A percentile compares a stretch with the other conserved stretches of the same genome.
These are phyloP conservation scores for Montipora efflorescens DNA, from an alignment of 64 coral and sea anemone species.

Conservation along the genomic window DNA sequence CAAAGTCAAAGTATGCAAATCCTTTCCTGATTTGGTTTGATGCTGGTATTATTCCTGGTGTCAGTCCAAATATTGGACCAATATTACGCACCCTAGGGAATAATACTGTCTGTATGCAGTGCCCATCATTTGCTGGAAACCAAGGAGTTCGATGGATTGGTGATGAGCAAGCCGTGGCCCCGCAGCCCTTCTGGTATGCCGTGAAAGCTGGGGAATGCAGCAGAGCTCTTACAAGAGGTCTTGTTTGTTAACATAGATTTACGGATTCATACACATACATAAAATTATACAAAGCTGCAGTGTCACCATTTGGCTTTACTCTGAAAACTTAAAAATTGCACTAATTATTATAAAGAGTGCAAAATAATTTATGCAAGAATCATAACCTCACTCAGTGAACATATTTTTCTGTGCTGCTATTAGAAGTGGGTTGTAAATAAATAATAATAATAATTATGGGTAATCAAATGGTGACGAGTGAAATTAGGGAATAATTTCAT, in stretches of 20 bases:
- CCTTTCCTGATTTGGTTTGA: conserved; percentile 60
- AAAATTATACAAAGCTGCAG: too few species aligned
- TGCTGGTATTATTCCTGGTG: conserved; percentile 49
- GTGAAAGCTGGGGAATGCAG: conserved; percentile 23
- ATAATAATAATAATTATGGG: too few species aligned
- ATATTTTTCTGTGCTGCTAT: too few species aligned
- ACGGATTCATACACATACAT: background rate
- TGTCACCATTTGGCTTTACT: too few species aligned
- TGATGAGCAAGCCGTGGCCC: conserved; percentile 1
- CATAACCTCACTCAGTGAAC: too few species aligned
- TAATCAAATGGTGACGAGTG: too few species aligned
- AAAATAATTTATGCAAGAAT: too few species aligned
- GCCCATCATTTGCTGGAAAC: conserved; percentile 13
- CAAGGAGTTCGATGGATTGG: conserved; percentile 34
- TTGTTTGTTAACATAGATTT: background rate
- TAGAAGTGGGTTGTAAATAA: too few species aligned
- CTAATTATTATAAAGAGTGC: too few species aligned
- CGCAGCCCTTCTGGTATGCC: conserved; percentile 60
- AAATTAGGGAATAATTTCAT: too few species aligned
- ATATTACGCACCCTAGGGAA: conserved; percentile 29
- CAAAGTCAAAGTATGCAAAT: conserved; percentile 40
- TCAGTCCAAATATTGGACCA: conserved; percentile 28
- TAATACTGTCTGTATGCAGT: conserved; percentile 19
- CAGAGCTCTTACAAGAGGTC: background rate
- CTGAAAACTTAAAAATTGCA: too few species aligned